These are phyloP conservation scores for Thaumatotibia leucotreta DNA, from an alignment of 1,140 invertebrate genomes.

Conservation along the genomic window DNA sequence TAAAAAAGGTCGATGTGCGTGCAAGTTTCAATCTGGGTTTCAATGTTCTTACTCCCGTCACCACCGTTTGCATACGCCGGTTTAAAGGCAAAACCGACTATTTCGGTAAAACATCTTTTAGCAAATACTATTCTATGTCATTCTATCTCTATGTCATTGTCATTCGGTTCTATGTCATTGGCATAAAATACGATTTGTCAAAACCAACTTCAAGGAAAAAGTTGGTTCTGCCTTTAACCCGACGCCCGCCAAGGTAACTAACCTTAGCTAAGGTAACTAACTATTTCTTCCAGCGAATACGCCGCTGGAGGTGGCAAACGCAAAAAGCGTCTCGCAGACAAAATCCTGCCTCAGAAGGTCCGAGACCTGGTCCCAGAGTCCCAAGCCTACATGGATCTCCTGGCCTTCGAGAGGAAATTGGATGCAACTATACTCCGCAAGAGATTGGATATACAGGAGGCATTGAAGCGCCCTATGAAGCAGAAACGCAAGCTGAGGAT, in stretches of 20 bases:
- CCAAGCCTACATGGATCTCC: constrained; percentile 99
- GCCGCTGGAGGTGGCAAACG: constrained; percentile 40
- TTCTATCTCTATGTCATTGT: no score
- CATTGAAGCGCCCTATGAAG: constrained; percentile 98
- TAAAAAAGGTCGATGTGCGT: no score
- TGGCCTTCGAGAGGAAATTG: constrained; percentile 98
- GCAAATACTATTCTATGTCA: no score
- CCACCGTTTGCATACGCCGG: constrained; percentile 3
- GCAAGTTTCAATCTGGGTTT: no score
- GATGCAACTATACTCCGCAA: constrained; percentile 99
- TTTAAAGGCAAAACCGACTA: no score
- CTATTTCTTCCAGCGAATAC: neutral
- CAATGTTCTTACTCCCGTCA: no score
- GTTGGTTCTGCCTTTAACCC: no score
- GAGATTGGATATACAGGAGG: constrained; percentile 98
- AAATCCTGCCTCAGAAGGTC: constrained; percentile 98
- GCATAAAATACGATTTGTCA: no score
- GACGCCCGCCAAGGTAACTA: constrained; percentile 80
- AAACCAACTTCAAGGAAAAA: no score
- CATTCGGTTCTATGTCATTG: no score
- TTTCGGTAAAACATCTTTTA: no score
- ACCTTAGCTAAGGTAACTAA: no score
- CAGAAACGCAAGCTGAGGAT: constrained; percentile 97
- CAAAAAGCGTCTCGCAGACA: constrained; percentile 98
- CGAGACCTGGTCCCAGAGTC: constrained; percentile 98